Conservation (phyloP, 2,113 vertebrate species). For the Paramormyrops kingsleyae region DNA sequence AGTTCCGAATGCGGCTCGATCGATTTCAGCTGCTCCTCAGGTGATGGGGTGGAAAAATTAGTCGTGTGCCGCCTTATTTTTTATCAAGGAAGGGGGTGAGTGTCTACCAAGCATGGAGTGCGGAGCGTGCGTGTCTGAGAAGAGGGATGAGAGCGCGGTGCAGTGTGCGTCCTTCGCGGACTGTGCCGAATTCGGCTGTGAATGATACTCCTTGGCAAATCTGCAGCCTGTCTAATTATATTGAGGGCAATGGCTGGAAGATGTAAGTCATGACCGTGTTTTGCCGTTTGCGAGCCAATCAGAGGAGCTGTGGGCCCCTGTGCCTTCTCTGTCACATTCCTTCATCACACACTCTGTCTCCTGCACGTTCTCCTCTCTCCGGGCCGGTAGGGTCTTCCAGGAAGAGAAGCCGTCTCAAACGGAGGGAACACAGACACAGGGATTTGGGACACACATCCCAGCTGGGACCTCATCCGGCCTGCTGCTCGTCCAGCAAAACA, state of each 20-base stretch:
- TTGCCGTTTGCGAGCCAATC: background rate
- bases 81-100: background rate
- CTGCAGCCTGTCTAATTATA: background rate
- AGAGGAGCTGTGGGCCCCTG: background rate
- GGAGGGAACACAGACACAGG: background rate
- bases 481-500: background rate
- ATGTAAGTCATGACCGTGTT: background rate
- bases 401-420: background rate
- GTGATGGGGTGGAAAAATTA: background rate
- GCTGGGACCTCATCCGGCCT: background rate
- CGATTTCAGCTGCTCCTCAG: conserved; percentile 48
- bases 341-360: background rate
- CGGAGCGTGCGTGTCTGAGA: background rate
- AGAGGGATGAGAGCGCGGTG: background rate
- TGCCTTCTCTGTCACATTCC: background rate
- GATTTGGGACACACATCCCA: background rate
- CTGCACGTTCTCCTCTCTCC: background rate
- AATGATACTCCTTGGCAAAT: background rate
- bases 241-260: background rate
- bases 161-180: background rate
- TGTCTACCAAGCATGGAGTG: background rate
- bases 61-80: background rate
- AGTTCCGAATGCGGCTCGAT: background rate
- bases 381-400: background rate
- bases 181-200: background rate